Base-by-base conservation (phyloP, 2,113 vertebrate species). In the Hystrix cristata region DNA sequence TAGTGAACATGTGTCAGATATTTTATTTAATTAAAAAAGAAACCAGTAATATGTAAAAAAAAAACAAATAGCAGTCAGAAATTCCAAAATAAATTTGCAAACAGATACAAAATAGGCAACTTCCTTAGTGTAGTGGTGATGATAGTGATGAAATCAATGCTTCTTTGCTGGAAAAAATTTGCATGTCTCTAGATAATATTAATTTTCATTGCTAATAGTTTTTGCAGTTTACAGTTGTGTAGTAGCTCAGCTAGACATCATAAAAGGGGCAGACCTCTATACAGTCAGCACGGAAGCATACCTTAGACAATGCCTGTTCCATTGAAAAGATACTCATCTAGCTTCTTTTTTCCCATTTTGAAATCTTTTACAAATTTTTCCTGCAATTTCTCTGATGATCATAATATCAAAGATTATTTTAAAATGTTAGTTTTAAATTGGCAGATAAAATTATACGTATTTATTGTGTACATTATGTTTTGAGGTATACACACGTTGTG, bases 71-170 rank as follows among this genome's bases (percentile, higher is more conserved):
- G n/a, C n/a, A 64, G 64, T 46, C 21, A 64, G 7, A 55, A 83
- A 78, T 48, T 95, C 31, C 67, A 25, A 92, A 90, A 59, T 74
- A 29, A 80, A 86, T 86, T 90, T 90, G 25, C 16, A 51, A 8
- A 62, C 62, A 69, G 25, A 57, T 89, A n/a, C 12, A 71, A 65
- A 87, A 43, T 69, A 79, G 1, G 7, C 5, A n/a, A 72, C 25
- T 84, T 92, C 11, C 43, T 93, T 93, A 12, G 51, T 69, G 38
- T n/a, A 18, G n/a, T 29, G 31, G 11, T 69, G 19, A 59, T 94
- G 43, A 5, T 65, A 25, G 55, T 29, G 51, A 25, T 93, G 34
- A 93, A 81, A 95, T 91, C 15, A 62, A 12, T 59, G 23, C 69
- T 62, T n/a, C 25, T 76, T 21, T 86, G n/a, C 31, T 78, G n/a